Percentiles rank a stretch among this genome's conserved stretches.
Evolutionary conservation across 2,113 vertebrate species (phyloP).

Genomic region (Gymnorhina tibicen): DNA sequence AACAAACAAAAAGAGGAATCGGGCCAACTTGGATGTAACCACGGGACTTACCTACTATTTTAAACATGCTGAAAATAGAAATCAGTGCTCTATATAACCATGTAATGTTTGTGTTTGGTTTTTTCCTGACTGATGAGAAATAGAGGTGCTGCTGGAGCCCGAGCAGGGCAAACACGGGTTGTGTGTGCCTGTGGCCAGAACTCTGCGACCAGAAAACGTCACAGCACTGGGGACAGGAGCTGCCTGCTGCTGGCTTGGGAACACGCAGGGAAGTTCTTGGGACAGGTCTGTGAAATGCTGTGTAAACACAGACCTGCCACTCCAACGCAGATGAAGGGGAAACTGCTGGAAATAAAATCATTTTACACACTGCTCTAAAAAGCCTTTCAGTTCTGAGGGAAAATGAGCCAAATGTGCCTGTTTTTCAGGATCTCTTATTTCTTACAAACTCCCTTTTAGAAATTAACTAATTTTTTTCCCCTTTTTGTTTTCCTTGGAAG

Average conservation of each 20-base stretch:
- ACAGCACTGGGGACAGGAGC: neutral
- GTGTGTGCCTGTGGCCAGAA: neutral
- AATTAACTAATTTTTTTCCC: rapidly evolving
- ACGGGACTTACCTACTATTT: neutral
- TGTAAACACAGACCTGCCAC: neutral
- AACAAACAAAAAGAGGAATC: neutral
- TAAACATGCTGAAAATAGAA: neutral
- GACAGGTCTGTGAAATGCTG: neutral
- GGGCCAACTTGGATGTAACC: neutral
- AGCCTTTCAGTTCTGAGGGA: neutral
- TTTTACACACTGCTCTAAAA: neutral
- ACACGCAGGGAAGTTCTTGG: neutral
- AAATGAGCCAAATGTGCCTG: neutral
- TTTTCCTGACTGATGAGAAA: neutral
- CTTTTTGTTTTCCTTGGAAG: neutral
- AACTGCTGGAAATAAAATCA: neutral
- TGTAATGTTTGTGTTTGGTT: neutral
- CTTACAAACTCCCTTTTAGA: neutral
- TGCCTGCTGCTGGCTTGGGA: neutral
- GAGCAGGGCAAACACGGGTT: neutral
- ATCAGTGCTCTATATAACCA: neutral
- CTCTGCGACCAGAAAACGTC: neutral
- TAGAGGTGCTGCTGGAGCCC: neutral
- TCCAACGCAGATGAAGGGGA: neutral
- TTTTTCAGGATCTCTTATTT: neutral